Percentiles rank a stretch among this genome's conserved stretches.
Evolutionary conservation across 2,113 vertebrate genomes (phyloP).

Genomic region (Eulacestoma nigropectus): DNA sequence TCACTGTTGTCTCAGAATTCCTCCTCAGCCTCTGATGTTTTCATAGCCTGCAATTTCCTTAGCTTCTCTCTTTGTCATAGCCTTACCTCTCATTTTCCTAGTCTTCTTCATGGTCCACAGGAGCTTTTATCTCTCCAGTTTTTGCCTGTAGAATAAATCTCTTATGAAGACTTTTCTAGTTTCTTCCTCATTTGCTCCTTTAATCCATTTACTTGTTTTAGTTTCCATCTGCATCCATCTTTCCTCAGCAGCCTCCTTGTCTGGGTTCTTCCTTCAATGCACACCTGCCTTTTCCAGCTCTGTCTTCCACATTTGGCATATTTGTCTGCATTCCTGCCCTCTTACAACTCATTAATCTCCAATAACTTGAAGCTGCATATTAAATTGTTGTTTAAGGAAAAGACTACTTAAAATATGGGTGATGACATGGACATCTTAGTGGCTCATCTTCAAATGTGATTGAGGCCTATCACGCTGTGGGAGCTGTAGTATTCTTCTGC

Average conservation of each 20-base stretch:
- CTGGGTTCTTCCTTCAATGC: not conserved
- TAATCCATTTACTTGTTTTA: not conserved
- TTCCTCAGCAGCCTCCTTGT: not conserved
- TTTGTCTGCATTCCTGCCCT: not conserved
- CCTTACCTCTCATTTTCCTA: not conserved
- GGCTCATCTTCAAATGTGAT: not conserved
- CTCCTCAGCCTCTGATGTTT: not conserved
- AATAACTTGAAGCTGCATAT: not conserved
- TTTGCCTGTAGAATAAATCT: not conserved
- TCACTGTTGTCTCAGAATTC: not conserved
- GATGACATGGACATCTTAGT: not conserved
- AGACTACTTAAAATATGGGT: rapidly evolving
- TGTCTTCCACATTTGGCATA: not conserved
- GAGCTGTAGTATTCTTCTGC: not conserved
- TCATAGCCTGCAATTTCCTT: not conserved
- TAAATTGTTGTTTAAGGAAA: not conserved
- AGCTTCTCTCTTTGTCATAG: not conserved
- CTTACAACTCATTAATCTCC: not conserved
- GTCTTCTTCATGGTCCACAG: not conserved
- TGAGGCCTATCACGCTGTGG: not conserved
- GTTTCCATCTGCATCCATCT: not conserved
- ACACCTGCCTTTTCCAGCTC: not conserved
- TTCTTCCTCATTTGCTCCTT: not conserved
- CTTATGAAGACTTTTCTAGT: not conserved
- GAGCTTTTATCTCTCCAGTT: not conserved